Evolutionary conservation across 2,797 vertebrate genomes (phyloP).

Genomic region (Avahi laniger): DNA sequence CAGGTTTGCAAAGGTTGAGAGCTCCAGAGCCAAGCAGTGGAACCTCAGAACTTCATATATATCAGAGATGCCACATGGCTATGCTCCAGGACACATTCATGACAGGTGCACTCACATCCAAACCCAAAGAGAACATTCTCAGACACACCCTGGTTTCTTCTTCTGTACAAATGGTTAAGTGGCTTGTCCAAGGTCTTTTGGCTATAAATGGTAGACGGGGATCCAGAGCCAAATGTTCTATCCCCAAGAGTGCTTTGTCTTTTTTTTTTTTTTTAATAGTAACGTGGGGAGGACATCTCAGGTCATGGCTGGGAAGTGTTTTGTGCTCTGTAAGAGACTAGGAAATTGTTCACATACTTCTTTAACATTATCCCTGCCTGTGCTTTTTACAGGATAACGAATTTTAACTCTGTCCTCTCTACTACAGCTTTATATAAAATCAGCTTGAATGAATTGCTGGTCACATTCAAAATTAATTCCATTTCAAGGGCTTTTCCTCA

Average conservation of each 20-base stretch:
- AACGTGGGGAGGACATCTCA: conserved; percentile 17
- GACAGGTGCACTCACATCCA: neutral
- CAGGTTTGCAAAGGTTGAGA: neutral
- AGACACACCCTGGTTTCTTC: neutral
- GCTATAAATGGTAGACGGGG: neutral
- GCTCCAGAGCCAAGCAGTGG: neutral
- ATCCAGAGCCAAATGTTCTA: neutral
- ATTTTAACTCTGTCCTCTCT: conserved; percentile 18
- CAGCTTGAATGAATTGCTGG: neutral
- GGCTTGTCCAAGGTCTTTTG: neutral
- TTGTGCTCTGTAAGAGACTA: conserved; percentile 19
- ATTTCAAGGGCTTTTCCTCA: conserved; percentile 63
- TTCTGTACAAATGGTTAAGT: neutral
- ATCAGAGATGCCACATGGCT: neutral
- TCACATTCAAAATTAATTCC: neutral
- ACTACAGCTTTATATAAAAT: neutral
- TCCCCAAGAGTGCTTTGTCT: neutral
- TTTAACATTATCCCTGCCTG: neutral
- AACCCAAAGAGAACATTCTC: neutral
- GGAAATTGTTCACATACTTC: conserved; percentile 48
- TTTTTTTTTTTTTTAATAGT: neutral
- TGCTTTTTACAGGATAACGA: neutral
- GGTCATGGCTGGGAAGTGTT: neutral
- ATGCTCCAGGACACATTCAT: neutral
- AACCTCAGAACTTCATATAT: neutral